Evolutionary conservation across 2,113 vertebrate species (phyloP).

Genomic region (Sinocyclocheilus grahami): DNA sequence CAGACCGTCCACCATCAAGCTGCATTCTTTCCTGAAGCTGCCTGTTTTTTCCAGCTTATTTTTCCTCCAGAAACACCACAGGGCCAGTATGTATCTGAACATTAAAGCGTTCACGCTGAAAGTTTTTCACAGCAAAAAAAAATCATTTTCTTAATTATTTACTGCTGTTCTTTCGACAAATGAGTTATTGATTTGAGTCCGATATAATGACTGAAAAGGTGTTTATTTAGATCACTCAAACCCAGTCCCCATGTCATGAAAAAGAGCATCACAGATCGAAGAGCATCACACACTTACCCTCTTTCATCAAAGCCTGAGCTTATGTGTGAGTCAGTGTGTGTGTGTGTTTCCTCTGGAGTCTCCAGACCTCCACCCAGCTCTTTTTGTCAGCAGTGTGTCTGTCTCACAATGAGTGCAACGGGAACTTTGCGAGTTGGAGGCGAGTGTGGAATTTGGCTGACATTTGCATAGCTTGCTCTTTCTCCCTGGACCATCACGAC

Average conservation of each 20-base stretch:
- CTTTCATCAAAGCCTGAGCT: not conserved
- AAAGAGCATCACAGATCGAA: conserved; percentile 9
- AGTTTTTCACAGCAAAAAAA: not conserved
- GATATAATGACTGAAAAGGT: not conserved
- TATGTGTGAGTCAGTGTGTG: not conserved
- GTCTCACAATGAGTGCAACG: conserved; percentile 45
- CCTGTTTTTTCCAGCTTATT: conserved; percentile 23
- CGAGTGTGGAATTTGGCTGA: conserved; percentile 54
- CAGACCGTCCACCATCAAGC: conserved; percentile 44
- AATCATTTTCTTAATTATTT: not conserved
- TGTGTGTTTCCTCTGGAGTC: conserved; percentile 54
- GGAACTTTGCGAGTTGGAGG: conserved; percentile 42
- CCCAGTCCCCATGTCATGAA: not conserved
- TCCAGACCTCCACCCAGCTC: conserved; percentile 46
- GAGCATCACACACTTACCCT: conserved; percentile 26
- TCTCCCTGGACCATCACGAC: conserved; percentile 40
- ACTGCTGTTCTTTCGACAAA: not conserved
- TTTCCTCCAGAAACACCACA: not conserved
- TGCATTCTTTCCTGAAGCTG: conserved; percentile 57
- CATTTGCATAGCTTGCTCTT: conserved; percentile 36
- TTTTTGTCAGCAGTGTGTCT: conserved; percentile 24
- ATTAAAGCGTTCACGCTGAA: not conserved
- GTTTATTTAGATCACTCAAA: conserved; percentile 31
- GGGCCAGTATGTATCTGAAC: conserved; percentile 20
- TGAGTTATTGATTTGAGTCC: not conserved